Evolutionary conservation across 2,888 invertebrate genomes (phyloP), one percentile per base, ranked within the genome.

Genomic region (Drosophila nr. fundita): DNA sequence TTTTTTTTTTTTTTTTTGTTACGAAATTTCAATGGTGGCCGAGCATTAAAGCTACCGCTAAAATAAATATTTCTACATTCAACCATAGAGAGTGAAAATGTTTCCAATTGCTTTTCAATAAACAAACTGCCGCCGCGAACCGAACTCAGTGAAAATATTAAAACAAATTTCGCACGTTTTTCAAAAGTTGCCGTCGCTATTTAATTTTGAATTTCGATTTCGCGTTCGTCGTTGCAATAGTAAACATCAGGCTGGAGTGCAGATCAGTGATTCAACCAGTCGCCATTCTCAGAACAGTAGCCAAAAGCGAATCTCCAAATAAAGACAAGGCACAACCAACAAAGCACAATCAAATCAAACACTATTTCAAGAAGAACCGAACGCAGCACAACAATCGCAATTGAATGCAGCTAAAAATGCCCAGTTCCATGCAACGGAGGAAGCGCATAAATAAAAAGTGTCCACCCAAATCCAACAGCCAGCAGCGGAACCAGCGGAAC

Each of bases 21-120:
- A 76, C 88, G 83, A 77, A 82, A 88, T 85, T 73, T 75, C 62
- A 67, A 82, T 87, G 76, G 72, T 85, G 77, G 75, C 30, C 58
- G 64, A 50, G 49, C 63, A 70, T 69, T 66, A 58, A 68, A 68
- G 49, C 59, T 68, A 68, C 74, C 70, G 67, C 69, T 55, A 73
- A 87, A 85, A 76, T 70, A 78, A 81, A 82, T 74, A 80, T 73
- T 78, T 73, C 69, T 48, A 60, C 65, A 80, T 67, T 61, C 61
- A 49, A 52, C 63, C 57, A 61, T 68, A 66, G 80, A 63, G 68
- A 68, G 76, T 65, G 49, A 49, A 74, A 77, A 68, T 66, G 57
- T 54, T 70, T 78, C 62, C 69, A 78, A 84, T 80, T 74, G 73
- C 68, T 73, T 77, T 80, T 84, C 70, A 73, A 80, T 82, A 78